Percentiles rank a stretch among this genome's conserved stretches.
phyloP scores from a whole-genome alignment of 2,888 invertebrate species.

The Drosophila tanythrix region DNA sequence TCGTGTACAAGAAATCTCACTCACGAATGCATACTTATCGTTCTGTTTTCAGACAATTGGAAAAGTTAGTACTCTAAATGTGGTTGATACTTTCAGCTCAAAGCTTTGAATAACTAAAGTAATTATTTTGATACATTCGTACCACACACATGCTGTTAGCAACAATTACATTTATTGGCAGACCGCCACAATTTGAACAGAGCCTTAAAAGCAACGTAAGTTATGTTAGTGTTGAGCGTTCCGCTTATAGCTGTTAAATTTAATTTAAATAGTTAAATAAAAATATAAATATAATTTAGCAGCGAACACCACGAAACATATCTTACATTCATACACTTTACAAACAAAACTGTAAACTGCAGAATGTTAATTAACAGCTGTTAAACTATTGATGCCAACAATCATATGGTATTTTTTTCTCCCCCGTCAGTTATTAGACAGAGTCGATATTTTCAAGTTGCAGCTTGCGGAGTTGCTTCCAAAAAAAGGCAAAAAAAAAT shows the following conservation, averaged over 20 bases:
- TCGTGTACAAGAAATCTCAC: background rate
- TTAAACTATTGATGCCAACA: constrained; percentile 25
- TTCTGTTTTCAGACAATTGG: background rate
- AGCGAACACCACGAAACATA: background rate
- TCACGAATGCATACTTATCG: no score
- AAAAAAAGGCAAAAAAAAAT: background rate
- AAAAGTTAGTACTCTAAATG: background rate
- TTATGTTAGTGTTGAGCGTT: background rate
- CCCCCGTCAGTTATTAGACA: constrained; percentile 19
- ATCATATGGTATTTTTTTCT: constrained; percentile 36
- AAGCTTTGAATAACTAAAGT: background rate
- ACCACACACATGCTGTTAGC: background rate
- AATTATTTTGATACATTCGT: background rate
- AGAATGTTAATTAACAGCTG: constrained; percentile 15
- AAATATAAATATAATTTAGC: background rate
- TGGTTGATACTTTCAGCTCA: background rate
- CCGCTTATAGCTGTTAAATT: background rate
- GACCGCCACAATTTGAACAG: background rate
- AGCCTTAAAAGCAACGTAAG: background rate
- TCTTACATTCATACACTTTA: background rate
- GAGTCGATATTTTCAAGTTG: constrained; percentile 40
- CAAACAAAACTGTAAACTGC: constrained; percentile 3
- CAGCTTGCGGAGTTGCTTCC: constrained; percentile 39
- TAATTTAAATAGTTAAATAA: no score
- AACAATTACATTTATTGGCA: background rate